Evolutionary conservation across 2,888 invertebrate genomes (phyloP), one percentile per base, ranked within the genome.

Genomic region (Clusia tigrina): DNA sequence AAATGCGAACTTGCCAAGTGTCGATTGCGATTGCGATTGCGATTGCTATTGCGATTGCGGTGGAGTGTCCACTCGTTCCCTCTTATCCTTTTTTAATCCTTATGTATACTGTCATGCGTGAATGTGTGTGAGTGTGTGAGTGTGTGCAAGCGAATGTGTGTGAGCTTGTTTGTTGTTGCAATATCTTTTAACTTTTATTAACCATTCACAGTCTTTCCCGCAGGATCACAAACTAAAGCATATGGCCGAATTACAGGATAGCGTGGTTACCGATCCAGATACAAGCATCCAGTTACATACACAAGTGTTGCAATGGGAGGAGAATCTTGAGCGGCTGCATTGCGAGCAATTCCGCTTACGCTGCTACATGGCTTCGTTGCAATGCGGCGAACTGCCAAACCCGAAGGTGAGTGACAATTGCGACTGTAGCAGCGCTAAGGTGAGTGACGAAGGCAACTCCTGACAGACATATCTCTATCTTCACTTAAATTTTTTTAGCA

Each of bases 211-310:
- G 61, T 68, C 70, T 71, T 73, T 79, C n/a, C 74, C 79, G n/a
- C 86, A 97, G 97, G 97, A 98, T 86, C 93, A 95, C 81, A 97
- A 97, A 85, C 86, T 97, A 85, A 95, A 95, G 83, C 96, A 97
- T 82, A 97, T 98, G 97, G 96, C 97, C n/a, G 97, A 97, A 84
- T 87, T 97, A 77, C 97, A 98, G 85, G 91, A 96, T 85, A 94
- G 95, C n/a, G 96, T 97, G 60, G 95, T 96, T 26, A 91, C 94
- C 56, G 97, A 97, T 83, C 90, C 93, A 55, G 95, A 95, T 77
- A 93, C 93, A 66, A 91, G 95, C 64, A 93, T 94, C 78, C 96
- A 96, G 84, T 91, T 98, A 70, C 92, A 91, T 76, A 91, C 92
- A 77, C 97, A 98, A 86, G 95, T 98, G 82, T 87, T 93, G 66